Evolutionary conservation across 2,797 vertebrate genomes (phyloP).

Genomic region (Margarornis squamiger): DNA sequence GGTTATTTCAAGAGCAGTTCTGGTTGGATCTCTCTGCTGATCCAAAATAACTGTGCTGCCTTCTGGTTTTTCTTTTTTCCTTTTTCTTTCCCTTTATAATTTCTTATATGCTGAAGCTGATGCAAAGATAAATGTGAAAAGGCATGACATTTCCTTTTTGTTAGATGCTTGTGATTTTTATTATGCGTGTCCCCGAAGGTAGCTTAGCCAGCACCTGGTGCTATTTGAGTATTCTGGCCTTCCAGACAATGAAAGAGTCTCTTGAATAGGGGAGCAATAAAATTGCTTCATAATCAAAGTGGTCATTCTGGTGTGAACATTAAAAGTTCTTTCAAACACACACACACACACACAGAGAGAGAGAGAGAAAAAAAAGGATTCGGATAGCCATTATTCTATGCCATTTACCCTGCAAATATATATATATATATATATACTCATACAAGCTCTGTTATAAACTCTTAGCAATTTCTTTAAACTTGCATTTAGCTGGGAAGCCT

Average conservation of each 20-base stretch:
- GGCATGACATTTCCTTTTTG: constrained; percentile 40
- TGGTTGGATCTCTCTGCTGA: background rate
- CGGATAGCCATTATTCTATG: background rate
- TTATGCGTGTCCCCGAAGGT: background rate
- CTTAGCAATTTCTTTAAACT: background rate
- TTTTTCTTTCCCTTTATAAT: background rate
- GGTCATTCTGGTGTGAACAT: background rate
- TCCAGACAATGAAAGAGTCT: background rate
- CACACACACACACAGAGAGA: background rate
- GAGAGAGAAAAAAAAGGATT: background rate
- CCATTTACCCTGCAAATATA: background rate
- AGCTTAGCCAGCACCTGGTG: constrained; percentile 1
- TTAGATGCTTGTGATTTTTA: background rate
- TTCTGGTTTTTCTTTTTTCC: background rate
- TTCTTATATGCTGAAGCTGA: background rate
- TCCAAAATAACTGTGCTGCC: background rate
- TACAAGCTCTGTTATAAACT: background rate
- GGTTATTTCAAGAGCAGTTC: background rate
- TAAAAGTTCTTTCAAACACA: background rate
- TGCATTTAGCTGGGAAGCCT: background rate
- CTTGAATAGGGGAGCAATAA: background rate
- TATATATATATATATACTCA: background rate
- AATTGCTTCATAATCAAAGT: background rate
- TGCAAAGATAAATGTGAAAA: constrained; percentile 44
- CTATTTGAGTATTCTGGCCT: background rate